Evolutionary conservation across 1,140 invertebrate genomes (phyloP).

Genomic region (Portunus trituberculatus): DNA sequence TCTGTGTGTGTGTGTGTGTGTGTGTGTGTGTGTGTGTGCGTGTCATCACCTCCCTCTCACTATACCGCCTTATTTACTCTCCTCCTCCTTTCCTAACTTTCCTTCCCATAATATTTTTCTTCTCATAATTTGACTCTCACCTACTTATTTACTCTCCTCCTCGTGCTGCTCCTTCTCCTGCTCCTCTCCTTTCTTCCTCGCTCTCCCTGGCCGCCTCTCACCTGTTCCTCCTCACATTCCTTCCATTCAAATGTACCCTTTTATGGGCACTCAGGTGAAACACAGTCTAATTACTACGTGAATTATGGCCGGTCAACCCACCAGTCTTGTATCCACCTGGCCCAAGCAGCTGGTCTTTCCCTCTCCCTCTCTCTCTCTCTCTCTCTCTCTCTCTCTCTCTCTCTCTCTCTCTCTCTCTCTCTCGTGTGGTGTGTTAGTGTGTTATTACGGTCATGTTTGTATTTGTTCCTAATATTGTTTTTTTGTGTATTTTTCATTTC

Average conservation of each 20-base stretch:
- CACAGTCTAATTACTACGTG: slow-evolving; percentile 46
- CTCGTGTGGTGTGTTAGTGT: not conserved
- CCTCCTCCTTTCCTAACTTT: not conserved
- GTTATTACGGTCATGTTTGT: not conserved
- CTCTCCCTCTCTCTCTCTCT: not conserved
- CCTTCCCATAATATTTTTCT: not conserved
- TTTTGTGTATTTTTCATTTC: not conserved
- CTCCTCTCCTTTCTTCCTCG: not conserved
- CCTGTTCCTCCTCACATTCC: not conserved
- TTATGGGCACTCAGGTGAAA: slow-evolving; percentile 54
- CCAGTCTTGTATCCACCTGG: not conserved
- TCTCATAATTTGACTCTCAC: not conserved
- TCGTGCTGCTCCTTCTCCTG: not conserved
- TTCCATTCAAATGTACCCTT: slow-evolving; percentile 2
- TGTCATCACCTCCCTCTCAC: not conserved
- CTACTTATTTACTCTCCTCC: not conserved
- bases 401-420: not conserved
- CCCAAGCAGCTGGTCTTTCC: not conserved
- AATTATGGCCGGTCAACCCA: slow-evolving; percentile 15
- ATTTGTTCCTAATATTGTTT: not conserved
- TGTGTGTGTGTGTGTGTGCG: not conserved
- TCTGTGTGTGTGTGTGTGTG: slow-evolving; percentile 5
- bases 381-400: not conserved
- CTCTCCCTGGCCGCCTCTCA: not conserved
- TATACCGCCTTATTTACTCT: not conserved